Conservation (phyloP, 2,113 vertebrate genomes). For the Aythya baeri region DNA sequence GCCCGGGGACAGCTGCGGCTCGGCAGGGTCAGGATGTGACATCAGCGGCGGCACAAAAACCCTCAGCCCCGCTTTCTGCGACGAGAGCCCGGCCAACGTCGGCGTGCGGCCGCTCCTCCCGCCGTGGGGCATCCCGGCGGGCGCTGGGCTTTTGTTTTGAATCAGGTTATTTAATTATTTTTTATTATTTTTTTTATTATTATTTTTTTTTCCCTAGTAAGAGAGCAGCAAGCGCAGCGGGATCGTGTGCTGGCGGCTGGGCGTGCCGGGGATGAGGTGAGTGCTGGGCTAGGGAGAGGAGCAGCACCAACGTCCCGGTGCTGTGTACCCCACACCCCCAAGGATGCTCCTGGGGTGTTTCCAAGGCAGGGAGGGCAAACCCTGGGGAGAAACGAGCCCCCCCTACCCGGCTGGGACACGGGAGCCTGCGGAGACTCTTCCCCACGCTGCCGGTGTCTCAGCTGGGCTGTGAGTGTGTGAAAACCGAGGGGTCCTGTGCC, state of each 20-base stretch:
- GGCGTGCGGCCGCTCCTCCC: neutral
- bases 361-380: neutral
- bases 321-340: too few relatives aligned
- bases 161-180: neutral
- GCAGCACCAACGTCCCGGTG: neutral
- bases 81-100: neutral
- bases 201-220: neutral
- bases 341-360: neutral
- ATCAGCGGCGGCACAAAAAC: slow-evolving; percentile 82
- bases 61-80: neutral
- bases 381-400: neutral
- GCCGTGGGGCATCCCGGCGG: neutral
- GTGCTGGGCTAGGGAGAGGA: neutral
- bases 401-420: fast-evolving
- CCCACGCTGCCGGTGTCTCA: neutral
- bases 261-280: neutral
- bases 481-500: neutral
- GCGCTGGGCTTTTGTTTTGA: neutral
- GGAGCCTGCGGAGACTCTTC: neutral
- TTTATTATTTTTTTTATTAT: neutral
- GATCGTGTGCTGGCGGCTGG: neutral
- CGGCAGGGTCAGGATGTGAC: slow-evolving; percentile 92
- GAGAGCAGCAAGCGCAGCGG: neutral
- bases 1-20: slow-evolving; percentile 62
- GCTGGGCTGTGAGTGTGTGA: neutral